Percentiles rank a stretch among this genome's conserved stretches.
These are phyloP conservation scores for Paratrypauchen microcephalus DNA, from an alignment of 2,797 vertebrate species.

Conservation along the genomic window DNA sequence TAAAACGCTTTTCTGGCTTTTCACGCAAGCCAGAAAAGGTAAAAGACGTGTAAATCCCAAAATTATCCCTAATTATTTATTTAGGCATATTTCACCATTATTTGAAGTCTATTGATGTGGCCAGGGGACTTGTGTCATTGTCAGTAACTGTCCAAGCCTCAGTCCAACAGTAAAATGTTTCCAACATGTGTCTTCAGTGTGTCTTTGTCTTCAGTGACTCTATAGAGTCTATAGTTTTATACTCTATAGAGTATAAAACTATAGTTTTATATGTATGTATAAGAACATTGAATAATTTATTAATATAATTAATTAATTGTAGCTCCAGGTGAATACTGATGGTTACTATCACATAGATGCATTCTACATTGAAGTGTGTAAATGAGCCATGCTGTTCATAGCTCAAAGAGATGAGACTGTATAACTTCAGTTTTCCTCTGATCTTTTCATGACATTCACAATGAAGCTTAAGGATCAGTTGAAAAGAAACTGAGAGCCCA, in stretches of 20 bases:
- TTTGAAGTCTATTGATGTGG: too few species aligned
- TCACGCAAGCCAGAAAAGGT: too few species aligned
- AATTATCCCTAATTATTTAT: too few species aligned
- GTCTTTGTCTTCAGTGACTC: not conserved
- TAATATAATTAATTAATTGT: not conserved
- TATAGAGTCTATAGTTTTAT: too few species aligned
- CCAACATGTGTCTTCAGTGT: too few species aligned
- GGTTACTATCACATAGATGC: not conserved
- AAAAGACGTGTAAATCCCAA: too few species aligned
- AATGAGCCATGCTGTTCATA: not conserved
- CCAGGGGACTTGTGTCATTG: not conserved
- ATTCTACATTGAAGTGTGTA: not conserved
- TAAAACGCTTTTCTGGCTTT: too few species aligned
- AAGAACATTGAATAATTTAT: too few species aligned
- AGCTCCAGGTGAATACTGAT: not conserved
- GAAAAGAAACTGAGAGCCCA: constrained; percentile 28
- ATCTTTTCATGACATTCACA: constrained; percentile 41
- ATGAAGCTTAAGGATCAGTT: constrained; percentile 40
- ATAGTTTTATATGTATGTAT: not conserved
- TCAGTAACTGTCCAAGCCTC: not conserved
- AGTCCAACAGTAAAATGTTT: not conserved
- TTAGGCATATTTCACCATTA: too few species aligned
- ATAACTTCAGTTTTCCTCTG: constrained; percentile 7
- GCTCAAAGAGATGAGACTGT: constrained; percentile 4
- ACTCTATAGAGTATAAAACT: too few species aligned